Evolutionary conservation across 1,140 invertebrate species (phyloP).

Genomic region (Drosophila grimshawi): DNA sequence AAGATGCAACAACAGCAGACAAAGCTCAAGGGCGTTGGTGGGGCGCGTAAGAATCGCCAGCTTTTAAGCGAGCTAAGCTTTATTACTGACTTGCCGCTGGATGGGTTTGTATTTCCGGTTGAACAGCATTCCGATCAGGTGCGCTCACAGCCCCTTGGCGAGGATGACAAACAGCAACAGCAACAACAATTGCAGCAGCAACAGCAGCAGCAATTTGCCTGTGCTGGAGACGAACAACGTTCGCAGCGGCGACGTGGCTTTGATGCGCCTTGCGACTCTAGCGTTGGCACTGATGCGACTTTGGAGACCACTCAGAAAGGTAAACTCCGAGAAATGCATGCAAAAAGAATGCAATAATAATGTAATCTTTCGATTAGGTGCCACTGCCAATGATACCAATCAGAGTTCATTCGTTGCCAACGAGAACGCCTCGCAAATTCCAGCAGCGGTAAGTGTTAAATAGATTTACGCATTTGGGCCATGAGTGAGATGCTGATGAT

Average conservation of each 20-base stretch:
- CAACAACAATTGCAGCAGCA: slow-evolving; percentile 28
- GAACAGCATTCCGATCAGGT: slow-evolving; percentile 68
- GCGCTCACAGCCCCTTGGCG: slow-evolving; percentile 78
- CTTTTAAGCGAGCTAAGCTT: slow-evolving; percentile 36
- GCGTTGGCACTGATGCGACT: slow-evolving; percentile 35
- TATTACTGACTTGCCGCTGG: slow-evolving; percentile 55
- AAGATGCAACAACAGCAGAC: slow-evolving; percentile 47
- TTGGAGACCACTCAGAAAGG: slow-evolving; percentile 51
- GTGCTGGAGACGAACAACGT: slow-evolving; percentile 54
- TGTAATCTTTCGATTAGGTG: slow-evolving; percentile 25
- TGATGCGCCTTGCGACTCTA: slow-evolving; percentile 40
- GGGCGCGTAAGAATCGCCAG: slow-evolving; percentile 69
- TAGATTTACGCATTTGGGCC: background rate
- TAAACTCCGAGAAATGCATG: background rate
- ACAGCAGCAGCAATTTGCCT: slow-evolving; percentile 47
- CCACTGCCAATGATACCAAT: slow-evolving; percentile 37
- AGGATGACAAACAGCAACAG: slow-evolving; percentile 67
- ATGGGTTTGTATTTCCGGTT: slow-evolving; percentile 46
- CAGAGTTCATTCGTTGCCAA: slow-evolving; percentile 24
- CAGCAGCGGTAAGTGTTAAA: slow-evolving; percentile 46
- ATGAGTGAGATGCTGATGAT: background rate
- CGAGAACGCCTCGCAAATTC: slow-evolving; percentile 49
- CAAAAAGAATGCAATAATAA: background rate
- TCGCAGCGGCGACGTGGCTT: slow-evolving; percentile 60
- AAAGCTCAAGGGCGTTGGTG: slow-evolving; percentile 61